phyloP scores from a whole-genome alignment of 2,113 vertebrate genomes.

The Limanda limanda region DNA sequence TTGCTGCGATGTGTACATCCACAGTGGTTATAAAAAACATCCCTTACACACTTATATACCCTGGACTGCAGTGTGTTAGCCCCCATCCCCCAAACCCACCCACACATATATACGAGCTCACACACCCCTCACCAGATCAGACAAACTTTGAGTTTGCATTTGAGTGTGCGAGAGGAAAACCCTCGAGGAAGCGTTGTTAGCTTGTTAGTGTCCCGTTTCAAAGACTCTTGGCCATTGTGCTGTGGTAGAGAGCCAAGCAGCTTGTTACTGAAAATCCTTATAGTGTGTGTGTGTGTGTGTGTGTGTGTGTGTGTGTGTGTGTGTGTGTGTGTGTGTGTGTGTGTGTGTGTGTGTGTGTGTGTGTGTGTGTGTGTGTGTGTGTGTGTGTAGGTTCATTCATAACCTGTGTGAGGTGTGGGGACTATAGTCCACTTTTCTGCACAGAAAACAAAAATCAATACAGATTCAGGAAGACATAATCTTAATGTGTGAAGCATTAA shows the following conservation, averaged over 20 bases:
- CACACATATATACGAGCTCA: slow-evolving; percentile 34
- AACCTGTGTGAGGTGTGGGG: neutral
- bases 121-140: slow-evolving; percentile 56
- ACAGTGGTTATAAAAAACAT: neutral
- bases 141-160: slow-evolving; percentile 29
- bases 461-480: too few relatives aligned
- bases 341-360: neutral
- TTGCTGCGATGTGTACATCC: neutral
- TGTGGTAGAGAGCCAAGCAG: slow-evolving; percentile 23
- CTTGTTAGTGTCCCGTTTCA: slow-evolving; percentile 67
- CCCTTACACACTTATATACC: slow-evolving; percentile 48
- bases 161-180: neutral
- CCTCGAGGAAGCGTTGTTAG: slow-evolving; percentile 24
- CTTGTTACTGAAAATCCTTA: slow-evolving; percentile 56
- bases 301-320: neutral
- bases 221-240: slow-evolving; percentile 33
- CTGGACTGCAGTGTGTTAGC: slow-evolving; percentile 11
- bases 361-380: neutral
- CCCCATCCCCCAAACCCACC: slow-evolving; percentile 7
- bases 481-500: too few relatives aligned
- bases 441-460: neutral
- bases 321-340: too few relatives aligned
- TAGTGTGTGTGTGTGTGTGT: neutral
- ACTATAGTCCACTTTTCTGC: neutral
- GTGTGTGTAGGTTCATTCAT: slow-evolving; percentile 21